phyloP scores from a whole-genome alignment of 2,113 vertebrate genomes.

The Epinephelus lanceolatus region DNA sequence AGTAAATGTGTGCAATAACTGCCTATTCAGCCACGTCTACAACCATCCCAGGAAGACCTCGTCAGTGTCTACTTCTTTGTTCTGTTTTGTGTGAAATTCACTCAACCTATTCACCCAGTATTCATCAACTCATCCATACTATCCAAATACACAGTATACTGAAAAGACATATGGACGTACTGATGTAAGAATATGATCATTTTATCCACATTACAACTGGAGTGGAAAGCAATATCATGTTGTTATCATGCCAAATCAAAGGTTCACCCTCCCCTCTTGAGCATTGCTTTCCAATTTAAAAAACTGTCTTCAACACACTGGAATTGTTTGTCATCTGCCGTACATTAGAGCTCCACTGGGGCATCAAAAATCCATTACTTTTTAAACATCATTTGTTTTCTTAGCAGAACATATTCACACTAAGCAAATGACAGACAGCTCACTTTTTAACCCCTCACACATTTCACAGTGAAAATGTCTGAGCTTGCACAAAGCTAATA shows the following conservation, averaged over 20 bases:
- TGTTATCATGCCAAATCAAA: neutral
- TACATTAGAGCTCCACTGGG: slow-evolving; percentile 46
- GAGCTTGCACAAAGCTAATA: slow-evolving; percentile 63
- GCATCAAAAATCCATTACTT: slow-evolving; percentile 56
- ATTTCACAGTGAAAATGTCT: slow-evolving; percentile 23
- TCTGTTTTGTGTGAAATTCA: slow-evolving; percentile 11
- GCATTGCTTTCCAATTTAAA: slow-evolving; percentile 22
- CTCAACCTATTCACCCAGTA: neutral
- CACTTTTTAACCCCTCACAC: slow-evolving; percentile 45
- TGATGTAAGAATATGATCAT: neutral
- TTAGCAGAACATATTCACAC: slow-evolving; percentile 34
- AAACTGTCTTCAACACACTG: slow-evolving; percentile 41
- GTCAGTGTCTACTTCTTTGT: neutral
- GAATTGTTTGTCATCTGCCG: slow-evolving; percentile 57
- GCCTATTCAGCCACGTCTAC: slow-evolving; percentile 1
- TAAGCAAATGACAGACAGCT: slow-evolving; percentile 55
- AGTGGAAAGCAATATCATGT: neutral
- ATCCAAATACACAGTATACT: neutral
- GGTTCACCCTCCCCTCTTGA: neutral
- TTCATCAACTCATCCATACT: neutral
- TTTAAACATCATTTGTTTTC: slow-evolving; percentile 55
- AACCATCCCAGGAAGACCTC: neutral
- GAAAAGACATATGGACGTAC: neutral
- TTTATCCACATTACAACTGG: neutral
- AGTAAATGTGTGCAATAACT: neutral